Evolutionary conservation across 2,888 invertebrate genomes (phyloP), one percentile per base, ranked within the genome.

Genomic region (Ommatoiulus sabulosus): DNA sequence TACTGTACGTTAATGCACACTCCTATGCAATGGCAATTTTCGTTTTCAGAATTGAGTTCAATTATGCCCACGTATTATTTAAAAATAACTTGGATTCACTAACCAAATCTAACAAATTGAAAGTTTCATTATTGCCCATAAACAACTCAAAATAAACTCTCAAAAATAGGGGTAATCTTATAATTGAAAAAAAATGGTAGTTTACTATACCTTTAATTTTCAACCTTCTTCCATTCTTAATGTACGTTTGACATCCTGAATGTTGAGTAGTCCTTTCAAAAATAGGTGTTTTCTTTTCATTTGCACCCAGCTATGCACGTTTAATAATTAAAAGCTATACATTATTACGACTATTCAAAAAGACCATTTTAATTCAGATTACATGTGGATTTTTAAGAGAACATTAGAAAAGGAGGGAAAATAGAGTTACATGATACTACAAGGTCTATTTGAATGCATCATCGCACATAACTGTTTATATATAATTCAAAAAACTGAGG

Each of bases 341-440:
- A 43, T 86, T 48, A 86, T 46, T 86, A 20, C 44, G 86, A 86
- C 46, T 44, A 24, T 86, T 86, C 44, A 46, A 86, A 48, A 86
- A 86, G 86, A 17, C 80, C 80, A 80, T 80, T 80, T 80, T 80
- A 80, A 15, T 80, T 80, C 80, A 43, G 24, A 43, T 80, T 80
- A 80, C 35, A 80, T 43, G 35, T 80, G 80, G 80, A 24, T 35
- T 80, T 80, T 80, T 35, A 80, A 80, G 80, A 80, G 80, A 80
- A 80, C 80, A 80, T 80, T 80, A 86, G 86, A 86, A 86, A 48
- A 86, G 48, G 86, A 86, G 48, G 86, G n/a, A 86, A 44, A 86
- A 86, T 46, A 84, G 12, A 86, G 44, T 48, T 86, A 86, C 86
- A 86, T n/a, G 86, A 86, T 44, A 48, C 86, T 12, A 24, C 46